Percentiles rank a stretch among this genome's conserved stretches.
Conservation (phyloP, 2,113 vertebrate species). For the Hydropotes inermis region DNA sequence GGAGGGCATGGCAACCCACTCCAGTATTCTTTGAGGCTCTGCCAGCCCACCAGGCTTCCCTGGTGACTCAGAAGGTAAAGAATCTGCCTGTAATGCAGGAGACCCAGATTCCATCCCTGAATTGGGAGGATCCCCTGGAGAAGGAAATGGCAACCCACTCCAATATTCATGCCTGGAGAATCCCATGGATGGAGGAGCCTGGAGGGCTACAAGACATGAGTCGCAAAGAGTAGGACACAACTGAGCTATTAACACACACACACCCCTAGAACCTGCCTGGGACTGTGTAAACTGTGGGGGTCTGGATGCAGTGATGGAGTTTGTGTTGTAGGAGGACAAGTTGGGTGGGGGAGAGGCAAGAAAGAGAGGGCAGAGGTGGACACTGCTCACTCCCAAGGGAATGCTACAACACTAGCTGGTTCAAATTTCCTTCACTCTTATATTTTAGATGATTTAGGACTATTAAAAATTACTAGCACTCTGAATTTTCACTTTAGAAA, state of each 20-base stretch:
- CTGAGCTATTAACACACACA: neutral
- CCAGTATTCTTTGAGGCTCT: neutral
- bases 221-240: fast-evolving
- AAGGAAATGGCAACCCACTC: too few species aligned
- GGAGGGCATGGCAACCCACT: neutral
- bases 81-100: neutral
- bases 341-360: too few species aligned
- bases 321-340: neutral
- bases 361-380: neutral
- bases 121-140: too few species aligned
- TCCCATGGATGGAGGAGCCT: too few species aligned
- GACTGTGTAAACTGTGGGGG: neutral
- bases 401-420: neutral
- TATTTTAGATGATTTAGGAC: neutral
- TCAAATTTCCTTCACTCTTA: neutral
- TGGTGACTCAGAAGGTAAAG: neutral
- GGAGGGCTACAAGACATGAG: fast-evolving
- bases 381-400: neutral
- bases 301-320: neutral
- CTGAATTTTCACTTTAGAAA: neutral
- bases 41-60: neutral
- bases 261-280: neutral
- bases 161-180: too few species aligned
- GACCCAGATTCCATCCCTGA: neutral
- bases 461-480: neutral